phyloP scores from a whole-genome alignment of 2,797 vertebrate species.

The Xenentodon cancila region DNA sequence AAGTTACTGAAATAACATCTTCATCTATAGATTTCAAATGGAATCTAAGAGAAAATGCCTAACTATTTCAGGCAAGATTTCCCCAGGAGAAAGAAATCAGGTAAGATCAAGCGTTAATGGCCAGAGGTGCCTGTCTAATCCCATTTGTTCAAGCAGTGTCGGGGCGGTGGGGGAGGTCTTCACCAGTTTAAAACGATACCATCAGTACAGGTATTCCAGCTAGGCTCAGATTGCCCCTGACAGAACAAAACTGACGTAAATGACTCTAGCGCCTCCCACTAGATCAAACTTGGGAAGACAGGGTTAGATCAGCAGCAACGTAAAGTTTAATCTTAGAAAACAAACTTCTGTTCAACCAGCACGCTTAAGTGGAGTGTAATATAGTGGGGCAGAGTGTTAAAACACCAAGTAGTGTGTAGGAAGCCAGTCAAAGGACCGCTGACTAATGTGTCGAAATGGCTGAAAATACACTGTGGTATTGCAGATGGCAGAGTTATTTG shows the following conservation, averaged over 20 bases:
- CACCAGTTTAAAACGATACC: slow-evolving; percentile 74
- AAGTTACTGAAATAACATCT: slow-evolving; percentile 2
- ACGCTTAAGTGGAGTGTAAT: slow-evolving; percentile 29
- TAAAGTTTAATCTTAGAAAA: slow-evolving; percentile 72
- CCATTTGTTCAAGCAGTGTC: slow-evolving; percentile 69
- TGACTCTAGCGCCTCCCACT: slow-evolving; percentile 64
- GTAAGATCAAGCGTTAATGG: slow-evolving; percentile 79
- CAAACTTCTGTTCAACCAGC: slow-evolving; percentile 56
- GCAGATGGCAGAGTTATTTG: slow-evolving; percentile 76
- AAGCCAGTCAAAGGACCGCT: slow-evolving; percentile 72
- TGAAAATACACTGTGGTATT: slow-evolving; percentile 70
- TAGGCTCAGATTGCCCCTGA: slow-evolving; percentile 79
- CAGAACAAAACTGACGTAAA: slow-evolving; percentile 74
- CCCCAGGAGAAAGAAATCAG: slow-evolving; percentile 54
- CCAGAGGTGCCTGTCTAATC: slow-evolving; percentile 82
- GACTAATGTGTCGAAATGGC: slow-evolving; percentile 77
- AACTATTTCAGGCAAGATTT: slow-evolving; percentile 37
- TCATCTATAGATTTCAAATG: slow-evolving; percentile 9
- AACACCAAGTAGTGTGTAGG: slow-evolving; percentile 60
- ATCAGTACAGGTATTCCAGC: slow-evolving; percentile 78
- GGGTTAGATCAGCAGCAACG: slow-evolving; percentile 66
- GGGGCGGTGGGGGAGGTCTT: slow-evolving; percentile 63
- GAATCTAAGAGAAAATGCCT: slow-evolving; percentile 30
- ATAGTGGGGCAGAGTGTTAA: slow-evolving; percentile 36
- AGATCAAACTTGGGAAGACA: slow-evolving; percentile 68